Percentiles rank a stretch among this genome's conserved stretches.
Evolutionary conservation across 2,113 vertebrate genomes (phyloP).

Genomic region (Paracanthobrama guichenoti): DNA sequence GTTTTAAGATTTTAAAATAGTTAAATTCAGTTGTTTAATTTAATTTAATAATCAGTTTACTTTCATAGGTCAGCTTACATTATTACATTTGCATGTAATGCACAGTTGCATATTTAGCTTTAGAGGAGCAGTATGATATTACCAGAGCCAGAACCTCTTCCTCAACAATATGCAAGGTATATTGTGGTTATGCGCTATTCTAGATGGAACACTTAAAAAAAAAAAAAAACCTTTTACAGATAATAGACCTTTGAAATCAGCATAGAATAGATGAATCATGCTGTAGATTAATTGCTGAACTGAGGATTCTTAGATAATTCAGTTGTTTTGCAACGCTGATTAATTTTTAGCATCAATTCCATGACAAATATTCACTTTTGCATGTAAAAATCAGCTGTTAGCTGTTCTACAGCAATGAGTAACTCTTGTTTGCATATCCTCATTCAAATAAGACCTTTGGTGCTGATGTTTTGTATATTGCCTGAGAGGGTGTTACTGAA

Average conservation of each 20-base stretch:
- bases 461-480: neutral
- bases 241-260: neutral
- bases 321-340: neutral
- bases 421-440: slow-evolving; percentile 16
- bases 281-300: neutral
- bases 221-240: neutral
- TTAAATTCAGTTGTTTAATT: neutral
- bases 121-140: neutral
- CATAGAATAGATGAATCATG: neutral
- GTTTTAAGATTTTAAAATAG: neutral
- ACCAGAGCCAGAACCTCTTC: neutral
- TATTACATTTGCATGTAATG: neutral
- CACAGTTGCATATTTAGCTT: neutral
- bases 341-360: neutral
- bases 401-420: neutral
- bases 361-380: neutral
- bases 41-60: neutral
- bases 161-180: neutral
- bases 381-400: neutral
- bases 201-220: neutral
- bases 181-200: too few species aligned
- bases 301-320: neutral
- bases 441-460: slow-evolving; percentile 13
- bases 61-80: neutral
- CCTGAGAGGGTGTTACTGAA: neutral